phyloP scores from a whole-genome alignment of 2,888 invertebrate genomes.

The Ichneumoninae sp. region DNA sequence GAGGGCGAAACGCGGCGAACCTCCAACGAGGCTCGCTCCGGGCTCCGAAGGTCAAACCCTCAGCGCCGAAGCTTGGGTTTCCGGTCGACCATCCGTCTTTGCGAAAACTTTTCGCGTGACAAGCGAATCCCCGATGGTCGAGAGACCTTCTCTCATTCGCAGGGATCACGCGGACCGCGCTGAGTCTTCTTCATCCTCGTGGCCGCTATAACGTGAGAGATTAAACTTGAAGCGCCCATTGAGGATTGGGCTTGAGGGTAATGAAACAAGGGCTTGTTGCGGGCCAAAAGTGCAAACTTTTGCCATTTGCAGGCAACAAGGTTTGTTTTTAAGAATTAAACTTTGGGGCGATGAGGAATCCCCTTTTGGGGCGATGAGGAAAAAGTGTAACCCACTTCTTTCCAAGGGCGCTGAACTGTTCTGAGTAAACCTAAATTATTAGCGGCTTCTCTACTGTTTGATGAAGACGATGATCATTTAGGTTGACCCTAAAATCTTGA shows the following conservation, averaged over 20 bases:
- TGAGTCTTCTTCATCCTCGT: background rate
- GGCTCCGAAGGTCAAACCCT: conserved; percentile 25
- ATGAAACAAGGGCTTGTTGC: background rate
- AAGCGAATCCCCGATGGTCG: conserved; percentile 1
- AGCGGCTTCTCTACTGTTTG: background rate
- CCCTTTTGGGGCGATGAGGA: no score
- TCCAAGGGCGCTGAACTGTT: no score
- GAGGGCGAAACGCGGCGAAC: conserved; percentile 47
- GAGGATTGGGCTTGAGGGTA: background rate
- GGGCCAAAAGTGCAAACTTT: background rate
- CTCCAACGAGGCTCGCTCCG: conserved; percentile 11
- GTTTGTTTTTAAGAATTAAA: background rate
- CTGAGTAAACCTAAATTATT: no score
- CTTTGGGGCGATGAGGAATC: no score
- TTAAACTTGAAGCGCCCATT: background rate
- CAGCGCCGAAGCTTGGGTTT: conserved; percentile 1
- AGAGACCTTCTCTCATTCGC: background rate
- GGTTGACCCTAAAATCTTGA: background rate
- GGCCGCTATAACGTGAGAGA: background rate
- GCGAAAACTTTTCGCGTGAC: conserved; percentile 23
- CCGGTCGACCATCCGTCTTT: conserved; percentile 53
- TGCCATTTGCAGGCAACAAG: background rate
- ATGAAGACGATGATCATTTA: background rate
- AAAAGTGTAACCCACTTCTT: no score
- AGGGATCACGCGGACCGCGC: conserved; percentile 1